Evolutionary conservation across 2,113 vertebrate species (phyloP), one percentile per base, ranked within the genome.

Genomic region (Pantherophis guttatus): DNA sequence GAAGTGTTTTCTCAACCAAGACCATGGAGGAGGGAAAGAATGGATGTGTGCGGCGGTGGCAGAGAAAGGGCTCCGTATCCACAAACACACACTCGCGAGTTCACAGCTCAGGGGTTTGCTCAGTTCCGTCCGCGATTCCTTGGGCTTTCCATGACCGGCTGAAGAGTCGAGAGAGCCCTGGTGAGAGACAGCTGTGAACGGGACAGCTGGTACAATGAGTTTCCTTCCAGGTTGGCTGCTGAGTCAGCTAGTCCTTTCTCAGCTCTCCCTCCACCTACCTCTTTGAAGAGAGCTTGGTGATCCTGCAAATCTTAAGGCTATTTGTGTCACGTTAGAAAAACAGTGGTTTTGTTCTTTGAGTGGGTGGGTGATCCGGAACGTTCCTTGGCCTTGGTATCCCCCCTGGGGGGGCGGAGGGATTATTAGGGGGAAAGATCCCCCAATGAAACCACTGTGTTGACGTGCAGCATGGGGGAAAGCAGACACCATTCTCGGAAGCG

Each of bases 11-110:
- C 93, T 50, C 0, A 15, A 57, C 7, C 4, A 91, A 59, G 39
- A 0, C 26, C 10, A 19, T 44, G 55, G 94, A 91, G 26, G 5
- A 26, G 0, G 0, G 10, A 0, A 17, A 9, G 15, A 29, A 5
- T 91, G 53, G 9, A 21, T 11, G 5, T 2, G 12, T 33, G 29
- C 3, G 65, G 65, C 2, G 2, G 26, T 15, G 65, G 65, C 12
- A 6, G 65, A n/a, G 58, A 65, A 29, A n/a, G 4, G 29, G 29
- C 5, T 70, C 65, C 29, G 1, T 33, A 2, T 15, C 13, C 65
- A 75, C 65, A 75, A 33, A 33, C 5, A 15, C 2, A 70, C 12
- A 1, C 12, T 33, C 33, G 65, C 29, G 13, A 15, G n/a, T 33
- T 17, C 13, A 0, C 86, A n/a, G 33, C 55, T 85, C 33, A 7